phyloP scores from a whole-genome alignment of 2,888 invertebrate species.

The Cryptophagus acutangulus region DNA sequence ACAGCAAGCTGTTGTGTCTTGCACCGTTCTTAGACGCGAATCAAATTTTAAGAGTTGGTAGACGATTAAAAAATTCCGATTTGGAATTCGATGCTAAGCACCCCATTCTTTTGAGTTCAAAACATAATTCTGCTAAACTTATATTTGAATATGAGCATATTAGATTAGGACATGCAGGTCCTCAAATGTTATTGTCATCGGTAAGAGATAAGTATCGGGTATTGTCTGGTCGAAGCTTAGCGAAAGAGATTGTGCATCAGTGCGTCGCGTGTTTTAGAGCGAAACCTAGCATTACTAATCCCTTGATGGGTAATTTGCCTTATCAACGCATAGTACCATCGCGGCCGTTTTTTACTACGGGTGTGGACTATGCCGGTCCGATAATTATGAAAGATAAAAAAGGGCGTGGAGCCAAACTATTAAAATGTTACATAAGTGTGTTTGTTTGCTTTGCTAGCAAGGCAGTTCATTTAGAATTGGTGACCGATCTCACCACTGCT shows the following conservation, averaged over 20 bases:
- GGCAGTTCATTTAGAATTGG: too few relatives aligned
- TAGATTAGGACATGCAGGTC: constrained; percentile 20
- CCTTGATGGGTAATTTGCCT: constrained; percentile 25
- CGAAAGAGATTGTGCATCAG: too few relatives aligned
- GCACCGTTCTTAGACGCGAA: constrained; percentile 20
- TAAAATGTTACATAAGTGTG: constrained; percentile 23
- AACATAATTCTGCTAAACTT: constrained; percentile 19
- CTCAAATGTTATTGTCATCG: constrained; percentile 15
- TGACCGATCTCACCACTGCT: constrained; percentile 19
- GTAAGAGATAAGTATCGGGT: constrained; percentile 21
- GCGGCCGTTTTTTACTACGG: constrained; percentile 19
- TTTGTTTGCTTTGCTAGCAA: too few relatives aligned
- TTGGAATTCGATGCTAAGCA: constrained; percentile 17
- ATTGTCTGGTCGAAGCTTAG: constrained; percentile 17
- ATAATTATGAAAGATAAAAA: constrained; percentile 17
- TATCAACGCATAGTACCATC: constrained; percentile 11
- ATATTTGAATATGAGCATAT: constrained; percentile 20
- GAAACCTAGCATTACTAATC: constrained; percentile 17
- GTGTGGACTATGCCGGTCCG: constrained; percentile 26
- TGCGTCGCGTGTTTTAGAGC: constrained; percentile 24
- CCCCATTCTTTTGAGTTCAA: constrained; percentile 19
- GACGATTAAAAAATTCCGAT: constrained; percentile 13
- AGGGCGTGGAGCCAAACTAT: constrained; percentile 13
- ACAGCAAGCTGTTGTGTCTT: constrained; percentile 12
- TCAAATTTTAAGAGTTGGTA: constrained; percentile 21